Evolutionary conservation across 2,113 vertebrate species (phyloP), one percentile per base, ranked within the genome.

Genomic region (Dasyornis broadbenti): DNA sequence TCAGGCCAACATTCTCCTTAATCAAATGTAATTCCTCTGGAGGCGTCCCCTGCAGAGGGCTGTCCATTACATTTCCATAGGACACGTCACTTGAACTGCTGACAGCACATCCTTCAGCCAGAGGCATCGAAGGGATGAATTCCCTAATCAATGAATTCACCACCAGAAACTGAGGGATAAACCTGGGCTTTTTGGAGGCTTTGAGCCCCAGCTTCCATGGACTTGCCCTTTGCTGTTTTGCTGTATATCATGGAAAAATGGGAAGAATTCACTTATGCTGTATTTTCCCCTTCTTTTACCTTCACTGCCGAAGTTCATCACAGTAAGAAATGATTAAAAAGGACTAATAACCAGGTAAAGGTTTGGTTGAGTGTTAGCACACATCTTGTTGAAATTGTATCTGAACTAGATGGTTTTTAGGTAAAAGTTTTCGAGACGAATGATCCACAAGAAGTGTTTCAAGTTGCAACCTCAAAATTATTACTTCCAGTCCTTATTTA

Each of bases 61-160:
- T 71, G 91, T 82, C 61, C 57, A 53, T 84, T 53, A 64, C 42
- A 49, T 91, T 94, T 92, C 86, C 81, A 85, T 19, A 71, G 78
- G 40, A 79, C 13, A 40, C 0, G 6, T 75, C 86, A 44, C 44
- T 71, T 56, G 37, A 66, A 10, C 53, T 66, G 65, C 77, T 92
- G 83, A 75, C 92, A 94, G 64, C 83, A 79, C 81, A 95, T 92
- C 69, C 61, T 92, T 89, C 93, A 89, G 50, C 44, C 57, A 42
- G 31, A 42, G 84, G 57, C 69, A 30, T 1, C 0, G 0, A 9
- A 65, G 77, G 65, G 39, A 54, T 82, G 73, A 79, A 61, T 79
- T 79, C 68, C 31, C 60, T 64, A 30, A 84, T 82, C 83, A 78
- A 49, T 84, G 56, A 75, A n/a, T 49, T 68, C 44, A 35, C 52